phyloP scores from a whole-genome alignment of 2,797 vertebrate genomes.

The Acestrorhynchus altus region DNA sequence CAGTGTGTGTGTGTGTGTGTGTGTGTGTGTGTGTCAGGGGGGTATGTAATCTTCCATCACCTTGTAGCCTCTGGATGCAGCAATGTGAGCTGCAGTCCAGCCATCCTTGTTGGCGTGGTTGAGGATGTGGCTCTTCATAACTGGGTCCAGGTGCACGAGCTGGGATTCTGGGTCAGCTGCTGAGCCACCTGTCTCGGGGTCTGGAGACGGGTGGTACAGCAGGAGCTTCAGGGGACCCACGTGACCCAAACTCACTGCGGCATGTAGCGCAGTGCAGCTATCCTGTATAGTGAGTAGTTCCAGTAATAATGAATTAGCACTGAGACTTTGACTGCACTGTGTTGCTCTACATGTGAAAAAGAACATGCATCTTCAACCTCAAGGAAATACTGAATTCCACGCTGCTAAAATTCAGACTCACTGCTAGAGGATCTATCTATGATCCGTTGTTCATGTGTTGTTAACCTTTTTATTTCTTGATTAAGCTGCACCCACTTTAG shows the following conservation, averaged over 20 bases:
- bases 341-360: neutral
- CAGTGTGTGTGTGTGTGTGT: constrained; percentile 3
- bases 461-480: too few species aligned
- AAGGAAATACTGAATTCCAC: constrained; percentile 29
- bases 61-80: constrained; percentile 94
- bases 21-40: too few species aligned
- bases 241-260: constrained; percentile 86
- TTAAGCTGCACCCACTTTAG: too few species aligned
- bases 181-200: constrained; percentile 52
- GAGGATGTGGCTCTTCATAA: constrained; percentile 80
- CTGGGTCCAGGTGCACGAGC: constrained; percentile 62
- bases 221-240: constrained; percentile 87
- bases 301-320: too few species aligned
- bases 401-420: constrained; percentile 43
- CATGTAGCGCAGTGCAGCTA: constrained; percentile 88
- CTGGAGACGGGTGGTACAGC: constrained; percentile 76
- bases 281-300: constrained; percentile 82
- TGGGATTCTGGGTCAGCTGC: constrained; percentile 51
- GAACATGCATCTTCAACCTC: constrained; percentile 19
- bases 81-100: constrained; percentile 93
- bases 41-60: constrained; percentile 66
- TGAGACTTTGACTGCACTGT: too few species aligned
- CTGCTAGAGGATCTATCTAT: too few species aligned
- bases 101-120: constrained; percentile 89
- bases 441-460: too few species aligned